A percentile compares a stretch with the other conserved stretches of the same genome.
Conservation (phyloP, 2,888 invertebrate species). For the Bellardia pandia region DNA sequence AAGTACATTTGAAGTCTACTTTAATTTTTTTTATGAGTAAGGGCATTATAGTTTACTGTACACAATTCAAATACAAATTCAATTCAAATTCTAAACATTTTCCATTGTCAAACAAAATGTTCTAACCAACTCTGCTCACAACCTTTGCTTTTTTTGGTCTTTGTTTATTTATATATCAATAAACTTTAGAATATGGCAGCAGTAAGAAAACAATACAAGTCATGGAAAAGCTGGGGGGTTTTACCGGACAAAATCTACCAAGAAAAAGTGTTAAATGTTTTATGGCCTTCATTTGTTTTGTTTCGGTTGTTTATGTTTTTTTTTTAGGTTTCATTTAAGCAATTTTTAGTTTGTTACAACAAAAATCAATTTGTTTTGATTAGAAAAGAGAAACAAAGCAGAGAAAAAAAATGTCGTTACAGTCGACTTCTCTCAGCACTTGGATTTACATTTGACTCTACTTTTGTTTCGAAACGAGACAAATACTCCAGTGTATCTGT, state of each 20-base stretch:
- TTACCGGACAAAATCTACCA: background rate
- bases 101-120: no score
- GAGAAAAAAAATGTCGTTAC: constrained; percentile 13
- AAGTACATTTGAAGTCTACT: no score
- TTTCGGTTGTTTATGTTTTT: background rate
- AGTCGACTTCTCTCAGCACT: background rate
- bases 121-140: background rate
- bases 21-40: no score
- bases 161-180: constrained; percentile 1
- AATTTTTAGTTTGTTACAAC: constrained; percentile 7
- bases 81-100: no score
- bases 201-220: background rate
- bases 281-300: constrained; percentile 27
- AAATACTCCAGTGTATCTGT: background rate
- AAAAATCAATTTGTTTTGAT: constrained; percentile 63
- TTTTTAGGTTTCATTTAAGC: constrained; percentile 9
- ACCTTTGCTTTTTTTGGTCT: background rate
- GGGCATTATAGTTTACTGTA: no score
- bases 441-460: background rate
- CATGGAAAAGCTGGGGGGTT: background rate
- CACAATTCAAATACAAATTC: no score
- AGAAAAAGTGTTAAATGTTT: constrained; percentile 39
- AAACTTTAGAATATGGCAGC: background rate
- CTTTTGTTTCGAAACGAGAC: background rate
- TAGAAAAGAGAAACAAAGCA: constrained; percentile 23